These are phyloP conservation scores for Neotoma lepida DNA, from an alignment of 2,113 vertebrate species.

Conservation along the genomic window DNA sequence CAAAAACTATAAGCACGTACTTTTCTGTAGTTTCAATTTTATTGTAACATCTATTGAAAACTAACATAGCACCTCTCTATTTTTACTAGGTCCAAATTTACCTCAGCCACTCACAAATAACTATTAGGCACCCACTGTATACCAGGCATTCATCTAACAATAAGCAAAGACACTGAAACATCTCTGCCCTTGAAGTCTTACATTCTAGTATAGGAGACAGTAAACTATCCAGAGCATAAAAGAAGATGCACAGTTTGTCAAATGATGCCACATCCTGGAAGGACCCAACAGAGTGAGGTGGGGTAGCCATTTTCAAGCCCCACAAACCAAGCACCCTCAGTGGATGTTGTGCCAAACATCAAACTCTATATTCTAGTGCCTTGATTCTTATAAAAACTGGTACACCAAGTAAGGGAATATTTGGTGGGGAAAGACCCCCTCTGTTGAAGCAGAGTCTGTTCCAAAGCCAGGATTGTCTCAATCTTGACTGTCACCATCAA, in stretches of 20 bases:
- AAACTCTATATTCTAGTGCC: neutral
- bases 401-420: neutral
- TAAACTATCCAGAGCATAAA: neutral
- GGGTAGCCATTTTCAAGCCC: neutral
- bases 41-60: neutral
- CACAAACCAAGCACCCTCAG: neutral
- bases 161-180: neutral
- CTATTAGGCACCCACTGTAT: neutral
- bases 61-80: neutral
- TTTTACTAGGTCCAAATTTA: neutral
- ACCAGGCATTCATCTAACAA: neutral
- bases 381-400: neutral
- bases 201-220: neutral
- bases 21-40: neutral
- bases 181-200: neutral
- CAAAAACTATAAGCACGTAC: neutral
- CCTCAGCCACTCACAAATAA: neutral
- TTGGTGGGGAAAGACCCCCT: neutral
- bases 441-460: neutral
- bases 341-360: neutral
- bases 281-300: neutral
- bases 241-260: neutral
- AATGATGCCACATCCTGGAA: neutral
- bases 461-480: neutral
- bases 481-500: neutral